Conservation (phyloP, 2,113 vertebrate species). For the Oncorhynchus kisutch region DNA sequence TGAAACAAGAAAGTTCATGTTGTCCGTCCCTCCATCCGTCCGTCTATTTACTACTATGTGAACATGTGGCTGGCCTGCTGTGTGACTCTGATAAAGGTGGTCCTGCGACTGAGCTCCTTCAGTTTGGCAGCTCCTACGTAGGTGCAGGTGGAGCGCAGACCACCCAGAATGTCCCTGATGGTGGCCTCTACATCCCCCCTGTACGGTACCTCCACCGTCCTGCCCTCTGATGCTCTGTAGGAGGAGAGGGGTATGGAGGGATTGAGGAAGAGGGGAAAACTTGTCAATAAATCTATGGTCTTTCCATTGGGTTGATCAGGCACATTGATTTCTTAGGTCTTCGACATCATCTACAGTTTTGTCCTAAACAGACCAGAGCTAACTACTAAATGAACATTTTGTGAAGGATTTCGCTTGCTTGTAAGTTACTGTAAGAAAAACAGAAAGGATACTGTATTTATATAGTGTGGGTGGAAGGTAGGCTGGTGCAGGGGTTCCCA, state of each 20-base stretch:
- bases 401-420: too few species aligned
- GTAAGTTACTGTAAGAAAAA: too few species aligned
- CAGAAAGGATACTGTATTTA: too few species aligned
- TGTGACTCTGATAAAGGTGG: slow-evolving; percentile 94
- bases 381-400: too few species aligned
- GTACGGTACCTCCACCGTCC: slow-evolving; percentile 92
- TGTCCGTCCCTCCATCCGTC: too few species aligned
- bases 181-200: slow-evolving; percentile 88
- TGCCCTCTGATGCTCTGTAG: slow-evolving; percentile 89
- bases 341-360: too few species aligned
- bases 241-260: too few species aligned
- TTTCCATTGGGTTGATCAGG: not conserved
- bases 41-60: slow-evolving; percentile 56
- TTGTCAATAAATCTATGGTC: not conserved
- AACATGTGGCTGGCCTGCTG: slow-evolving; percentile 93
- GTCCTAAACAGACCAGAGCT: too few species aligned
- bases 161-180: slow-evolving; percentile 89
- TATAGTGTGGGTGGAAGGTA: too few species aligned
- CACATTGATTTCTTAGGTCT: too few species aligned
- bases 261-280: not conserved
- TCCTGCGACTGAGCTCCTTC: slow-evolving; percentile 93
- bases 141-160: slow-evolving; percentile 94
- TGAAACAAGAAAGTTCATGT: not conserved
- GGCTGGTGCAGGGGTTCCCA: too few species aligned
- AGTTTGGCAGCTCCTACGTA: slow-evolving; percentile 97